Evolutionary conservation across 2,113 vertebrate genomes (phyloP).

Genomic region (Crotophaga sulcirostris): DNA sequence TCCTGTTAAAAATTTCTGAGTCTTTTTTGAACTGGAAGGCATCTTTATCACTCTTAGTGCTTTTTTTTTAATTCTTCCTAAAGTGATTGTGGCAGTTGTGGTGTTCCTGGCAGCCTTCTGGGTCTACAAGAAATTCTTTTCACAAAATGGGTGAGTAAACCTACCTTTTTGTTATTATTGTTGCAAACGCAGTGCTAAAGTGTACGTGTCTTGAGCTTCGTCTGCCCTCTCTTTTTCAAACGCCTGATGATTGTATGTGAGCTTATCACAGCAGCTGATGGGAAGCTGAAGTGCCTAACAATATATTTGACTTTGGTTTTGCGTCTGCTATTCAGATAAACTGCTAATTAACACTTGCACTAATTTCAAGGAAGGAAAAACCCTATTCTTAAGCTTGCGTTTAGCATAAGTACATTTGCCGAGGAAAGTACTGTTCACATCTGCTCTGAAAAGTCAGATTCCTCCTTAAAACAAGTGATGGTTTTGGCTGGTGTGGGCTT

Average conservation of each 20-base stretch:
- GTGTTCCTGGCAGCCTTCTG: constrained; percentile 11
- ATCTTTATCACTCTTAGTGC: background rate
- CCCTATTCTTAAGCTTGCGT: background rate
- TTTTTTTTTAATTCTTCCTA: background rate
- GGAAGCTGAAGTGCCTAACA: constrained; percentile 6
- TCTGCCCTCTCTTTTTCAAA: background rate
- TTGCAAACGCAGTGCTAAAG: background rate
- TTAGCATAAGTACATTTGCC: background rate
- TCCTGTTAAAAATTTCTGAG: background rate
- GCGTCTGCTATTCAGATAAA: background rate
- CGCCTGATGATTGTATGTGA: background rate
- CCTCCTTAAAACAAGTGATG: background rate
- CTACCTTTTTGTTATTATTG: background rate
- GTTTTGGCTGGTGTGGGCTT: background rate
- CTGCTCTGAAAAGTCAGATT: background rate
- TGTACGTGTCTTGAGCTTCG: background rate
- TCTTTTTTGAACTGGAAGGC: background rate
- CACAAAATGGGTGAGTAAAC: constrained; percentile 59
- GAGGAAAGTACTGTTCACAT: background rate
- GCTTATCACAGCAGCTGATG: constrained; percentile 7
- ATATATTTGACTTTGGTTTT: background rate
- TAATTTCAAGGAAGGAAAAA: background rate
- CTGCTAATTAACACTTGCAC: constrained; percentile 36
- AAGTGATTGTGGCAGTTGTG: background rate
- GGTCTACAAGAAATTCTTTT: constrained; percentile 6